These are phyloP conservation scores for Peromyscus polionotus DNA, from an alignment of 2,113 vertebrate species.

Conservation along the genomic window DNA sequence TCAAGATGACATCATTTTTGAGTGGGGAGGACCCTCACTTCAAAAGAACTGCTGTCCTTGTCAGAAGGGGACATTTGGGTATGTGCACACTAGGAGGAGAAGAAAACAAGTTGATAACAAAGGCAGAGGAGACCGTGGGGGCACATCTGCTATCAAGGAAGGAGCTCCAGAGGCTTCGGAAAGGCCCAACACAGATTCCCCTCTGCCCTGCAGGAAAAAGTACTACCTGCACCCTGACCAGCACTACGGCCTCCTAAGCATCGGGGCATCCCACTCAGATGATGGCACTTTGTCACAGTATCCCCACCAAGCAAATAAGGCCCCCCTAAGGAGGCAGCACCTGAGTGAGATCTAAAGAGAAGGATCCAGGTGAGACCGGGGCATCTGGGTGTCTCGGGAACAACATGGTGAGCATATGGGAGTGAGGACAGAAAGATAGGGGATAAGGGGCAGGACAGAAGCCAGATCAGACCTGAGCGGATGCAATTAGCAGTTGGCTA, in stretches of 20 bases:
- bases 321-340: neutral
- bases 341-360: neutral
- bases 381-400: fast-evolving
- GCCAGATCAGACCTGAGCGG: neutral
- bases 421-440: fast-evolving
- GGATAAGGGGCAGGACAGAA: neutral
- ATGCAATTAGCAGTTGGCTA: fast-evolving
- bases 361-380: neutral
- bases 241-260: neutral
- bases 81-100: neutral
- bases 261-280: fast-evolving
- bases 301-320: fast-evolving
- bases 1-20: neutral
- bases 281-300: neutral
- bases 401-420: neutral
- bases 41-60: neutral
- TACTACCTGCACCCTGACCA: neutral
- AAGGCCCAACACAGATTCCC: neutral
- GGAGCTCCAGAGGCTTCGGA: no score
- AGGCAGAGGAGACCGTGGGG: neutral
- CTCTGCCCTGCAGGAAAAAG: neutral
- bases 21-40: neutral
- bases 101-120: fast-evolving
- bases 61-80: neutral
- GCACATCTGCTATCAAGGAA: neutral